Conservation (phyloP, 2,797 vertebrate species). For the Leucoraja ocellata region DNA sequence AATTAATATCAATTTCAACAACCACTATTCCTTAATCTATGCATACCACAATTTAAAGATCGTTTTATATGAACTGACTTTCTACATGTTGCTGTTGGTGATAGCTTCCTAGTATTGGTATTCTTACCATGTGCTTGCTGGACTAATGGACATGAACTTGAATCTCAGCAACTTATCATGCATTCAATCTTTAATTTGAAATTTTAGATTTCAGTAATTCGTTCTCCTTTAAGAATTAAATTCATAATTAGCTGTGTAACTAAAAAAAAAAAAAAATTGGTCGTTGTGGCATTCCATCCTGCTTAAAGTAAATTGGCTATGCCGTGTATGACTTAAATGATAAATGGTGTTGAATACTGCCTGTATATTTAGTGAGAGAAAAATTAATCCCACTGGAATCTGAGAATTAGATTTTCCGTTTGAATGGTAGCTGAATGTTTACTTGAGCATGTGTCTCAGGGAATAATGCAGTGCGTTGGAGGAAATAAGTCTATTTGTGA, state of each 20-base stretch:
- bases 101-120: neutral
- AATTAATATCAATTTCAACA: neutral
- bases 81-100: neutral
- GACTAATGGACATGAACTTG: neutral
- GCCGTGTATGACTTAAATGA: neutral
- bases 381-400: slow-evolving; percentile 27
- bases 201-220: slow-evolving; percentile 2
- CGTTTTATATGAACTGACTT: neutral
- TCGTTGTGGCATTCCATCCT: neutral
- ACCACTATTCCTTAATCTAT: neutral
- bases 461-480: neutral
- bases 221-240: neutral
- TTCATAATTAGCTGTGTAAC: neutral
- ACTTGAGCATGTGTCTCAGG: neutral
- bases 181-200: neutral
- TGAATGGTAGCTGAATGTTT: neutral
- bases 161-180: neutral
- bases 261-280: neutral
- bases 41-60: neutral
- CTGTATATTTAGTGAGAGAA: neutral
- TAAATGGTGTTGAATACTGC: slow-evolving; percentile 13
- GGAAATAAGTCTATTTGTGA: neutral
- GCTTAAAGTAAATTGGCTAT: neutral
- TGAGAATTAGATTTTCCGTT: slow-evolving; percentile 19
- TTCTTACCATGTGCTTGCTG: neutral